Conservation (phyloP, 2,113 vertebrate genomes). For the Abramis brama region DNA sequence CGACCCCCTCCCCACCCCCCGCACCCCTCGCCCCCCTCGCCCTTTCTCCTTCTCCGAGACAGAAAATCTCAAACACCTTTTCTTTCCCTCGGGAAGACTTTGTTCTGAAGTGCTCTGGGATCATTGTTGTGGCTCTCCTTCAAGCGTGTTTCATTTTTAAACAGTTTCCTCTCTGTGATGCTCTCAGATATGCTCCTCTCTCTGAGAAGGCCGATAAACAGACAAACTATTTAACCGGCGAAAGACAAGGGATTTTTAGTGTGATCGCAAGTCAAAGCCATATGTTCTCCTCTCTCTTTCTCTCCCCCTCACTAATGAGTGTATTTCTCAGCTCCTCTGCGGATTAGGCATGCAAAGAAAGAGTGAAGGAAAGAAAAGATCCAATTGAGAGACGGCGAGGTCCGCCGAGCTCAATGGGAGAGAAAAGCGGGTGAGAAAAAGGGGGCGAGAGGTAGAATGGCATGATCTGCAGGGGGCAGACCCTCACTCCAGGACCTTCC, state of each 20-base stretch:
- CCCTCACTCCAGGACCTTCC: slow-evolving; percentile 66
- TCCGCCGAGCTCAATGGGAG: slow-evolving; percentile 54
- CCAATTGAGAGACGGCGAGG: slow-evolving; percentile 67
- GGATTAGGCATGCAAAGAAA: slow-evolving; percentile 62
- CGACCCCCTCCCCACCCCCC: background rate
- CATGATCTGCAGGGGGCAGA: slow-evolving; percentile 64
- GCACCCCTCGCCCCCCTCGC: background rate
- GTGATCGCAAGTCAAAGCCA: slow-evolving; percentile 42
- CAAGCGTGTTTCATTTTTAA: slow-evolving; percentile 28
- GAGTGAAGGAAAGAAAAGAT: slow-evolving; percentile 61
- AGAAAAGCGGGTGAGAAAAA: slow-evolving; percentile 46
- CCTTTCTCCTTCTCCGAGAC: background rate
- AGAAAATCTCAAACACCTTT: slow-evolving; percentile 21
- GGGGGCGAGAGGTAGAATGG: slow-evolving; percentile 61
- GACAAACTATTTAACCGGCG: slow-evolving; percentile 33
- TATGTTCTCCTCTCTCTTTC: slow-evolving; percentile 40
- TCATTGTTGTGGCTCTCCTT: slow-evolving; percentile 26
- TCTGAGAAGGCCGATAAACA: slow-evolving; percentile 32
- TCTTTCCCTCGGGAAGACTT: slow-evolving; percentile 18
- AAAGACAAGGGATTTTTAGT: slow-evolving; percentile 30
- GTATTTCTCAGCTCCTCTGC: slow-evolving; percentile 66
- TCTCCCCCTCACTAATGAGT: slow-evolving; percentile 65
- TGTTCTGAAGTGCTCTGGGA: slow-evolving; percentile 25
- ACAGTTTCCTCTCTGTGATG: slow-evolving; percentile 34
- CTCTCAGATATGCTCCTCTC: slow-evolving; percentile 17